phyloP scores from a whole-genome alignment of 1,140 invertebrate genomes.

The Neodiprion virginianus region DNA sequence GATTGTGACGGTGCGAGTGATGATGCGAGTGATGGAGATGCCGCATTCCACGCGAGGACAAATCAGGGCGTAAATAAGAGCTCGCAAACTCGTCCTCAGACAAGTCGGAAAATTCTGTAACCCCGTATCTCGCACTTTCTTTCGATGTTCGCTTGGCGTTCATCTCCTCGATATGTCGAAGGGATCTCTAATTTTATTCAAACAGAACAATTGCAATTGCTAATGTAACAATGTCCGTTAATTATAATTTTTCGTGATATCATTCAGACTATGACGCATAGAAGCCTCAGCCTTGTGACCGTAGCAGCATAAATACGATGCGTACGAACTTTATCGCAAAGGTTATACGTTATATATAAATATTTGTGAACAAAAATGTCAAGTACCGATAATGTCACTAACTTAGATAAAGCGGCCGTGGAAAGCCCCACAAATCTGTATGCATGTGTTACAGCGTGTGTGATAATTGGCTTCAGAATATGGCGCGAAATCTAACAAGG shows the following conservation, averaged over 20 bases:
- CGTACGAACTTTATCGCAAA: no score
- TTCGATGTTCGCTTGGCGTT: constrained; percentile 65
- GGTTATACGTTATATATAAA: no score
- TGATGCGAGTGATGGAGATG: constrained; percentile 43
- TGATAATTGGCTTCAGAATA: no score
- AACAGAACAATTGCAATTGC: constrained; percentile 6
- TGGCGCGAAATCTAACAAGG: no score
- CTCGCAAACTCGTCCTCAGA: constrained; percentile 73
- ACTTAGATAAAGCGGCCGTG: no score
- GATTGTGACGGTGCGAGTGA: constrained; percentile 34
- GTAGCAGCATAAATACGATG: no score
- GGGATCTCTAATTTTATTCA: constrained; percentile 61
- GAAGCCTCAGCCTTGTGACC: no score
- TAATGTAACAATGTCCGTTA: constrained; percentile 3
- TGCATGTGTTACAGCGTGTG: no score
- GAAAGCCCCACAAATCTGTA: no score
- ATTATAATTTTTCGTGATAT: not conserved
- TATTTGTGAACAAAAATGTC: no score
- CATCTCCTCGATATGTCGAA: constrained; percentile 67
- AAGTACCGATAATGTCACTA: no score
- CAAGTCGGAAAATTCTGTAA: constrained; percentile 79
- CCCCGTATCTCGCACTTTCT: constrained; percentile 71
- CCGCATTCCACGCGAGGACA: constrained; percentile 37
- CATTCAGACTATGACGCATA: not conserved
- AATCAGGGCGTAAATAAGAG: constrained; percentile 56